phyloP scores from a whole-genome alignment of 53 echinoderm and acorn worm genomes.

The Patiria pectinifera region DNA sequence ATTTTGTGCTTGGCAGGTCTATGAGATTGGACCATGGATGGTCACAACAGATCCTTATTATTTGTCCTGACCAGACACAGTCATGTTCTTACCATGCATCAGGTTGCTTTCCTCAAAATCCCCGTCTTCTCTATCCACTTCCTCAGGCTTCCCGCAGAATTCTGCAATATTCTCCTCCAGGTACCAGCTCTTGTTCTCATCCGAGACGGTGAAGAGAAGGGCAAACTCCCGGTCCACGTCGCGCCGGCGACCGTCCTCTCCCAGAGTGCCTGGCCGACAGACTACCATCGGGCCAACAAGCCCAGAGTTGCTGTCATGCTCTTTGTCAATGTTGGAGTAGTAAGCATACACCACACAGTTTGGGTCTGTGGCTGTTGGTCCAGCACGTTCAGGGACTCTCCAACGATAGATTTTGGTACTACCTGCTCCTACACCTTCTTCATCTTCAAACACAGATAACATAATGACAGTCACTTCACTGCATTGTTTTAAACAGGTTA shows the following conservation, averaged over 20 bases:
- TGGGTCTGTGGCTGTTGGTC: conserved; percentile 70
- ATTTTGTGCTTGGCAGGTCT: no score
- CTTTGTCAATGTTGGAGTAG: conserved; percentile 76
- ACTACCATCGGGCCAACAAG: conserved; percentile 80
- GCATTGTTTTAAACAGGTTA: background rate
- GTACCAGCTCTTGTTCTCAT: conserved; percentile 98
- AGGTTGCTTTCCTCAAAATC: conserved; percentile 86
- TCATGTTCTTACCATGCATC: conserved; percentile 77
- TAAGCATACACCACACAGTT: conserved; percentile 84
- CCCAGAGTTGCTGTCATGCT: conserved; percentile 80
- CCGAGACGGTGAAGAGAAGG: conserved; percentile 85
- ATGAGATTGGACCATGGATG: no score
- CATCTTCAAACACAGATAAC: background rate
- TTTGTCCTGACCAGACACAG: background rate
- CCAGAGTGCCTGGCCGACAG: conserved; percentile 70
- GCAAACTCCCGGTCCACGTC: conserved; percentile 87
- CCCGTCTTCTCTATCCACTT: conserved; percentile 69
- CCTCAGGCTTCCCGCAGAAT: conserved; percentile 55
- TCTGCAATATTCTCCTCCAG: conserved; percentile 84
- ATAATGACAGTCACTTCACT: background rate
- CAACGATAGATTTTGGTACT: conserved; percentile 77
- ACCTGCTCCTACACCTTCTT: conserved; percentile 69
- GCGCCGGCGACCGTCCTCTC: conserved; percentile 57
- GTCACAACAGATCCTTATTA: background rate
- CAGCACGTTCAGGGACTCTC: conserved; percentile 65